Evolutionary conservation across 1,140 invertebrate species (phyloP), one percentile per base, ranked within the genome.

Genomic region (Heliconius hermathena): DNA sequence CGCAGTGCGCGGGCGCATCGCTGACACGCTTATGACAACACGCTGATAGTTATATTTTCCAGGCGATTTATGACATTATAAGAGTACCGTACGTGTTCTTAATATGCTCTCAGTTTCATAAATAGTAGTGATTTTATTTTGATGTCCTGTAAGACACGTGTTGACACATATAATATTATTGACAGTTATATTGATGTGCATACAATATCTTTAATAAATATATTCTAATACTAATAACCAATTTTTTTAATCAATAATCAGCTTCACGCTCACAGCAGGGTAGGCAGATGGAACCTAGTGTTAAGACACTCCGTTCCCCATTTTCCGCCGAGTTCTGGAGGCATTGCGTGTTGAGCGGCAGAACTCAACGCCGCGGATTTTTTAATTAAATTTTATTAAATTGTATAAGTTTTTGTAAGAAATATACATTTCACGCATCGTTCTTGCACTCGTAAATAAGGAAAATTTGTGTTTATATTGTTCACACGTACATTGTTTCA

Each of bases 51-150:
- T 94, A 94, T 94, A 94, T 94, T 93, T 93, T 93, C 90, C 90
- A 93, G 88, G 93, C 93, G 89, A 94, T 94, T 94, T 94, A 94
- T 93, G 86, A 86, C 89, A 89, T 92, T 93, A 93, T 93, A 94
- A 93, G 92, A 93, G 90, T 83, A 83, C 85, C 80, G 85, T 88
- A 85, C 84, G 84, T 88, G 87, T 89, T 87, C 88, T 93, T 93
- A 91, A 92, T 92, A 90, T 87, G 84, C 91, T 93, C 86, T 88
- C 91, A 89, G 89, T 88, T 91, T 82, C 92, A 93, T 94, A 94
- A 93, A 94, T 93, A 93, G 86, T 90, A 89, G 87, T 93, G 86
- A 93, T 93, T 91, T 94, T 92, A 92, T 93, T 93, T 92, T 93
- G 86, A 93, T 92, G 91, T 94, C 88, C 82, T 93, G 93, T 91